Percentiles rank a stretch among this genome's conserved stretches.
These are phyloP conservation scores for Chaetodon auriga DNA, from an alignment of 2,113 vertebrate genomes.

Conservation along the genomic window DNA sequence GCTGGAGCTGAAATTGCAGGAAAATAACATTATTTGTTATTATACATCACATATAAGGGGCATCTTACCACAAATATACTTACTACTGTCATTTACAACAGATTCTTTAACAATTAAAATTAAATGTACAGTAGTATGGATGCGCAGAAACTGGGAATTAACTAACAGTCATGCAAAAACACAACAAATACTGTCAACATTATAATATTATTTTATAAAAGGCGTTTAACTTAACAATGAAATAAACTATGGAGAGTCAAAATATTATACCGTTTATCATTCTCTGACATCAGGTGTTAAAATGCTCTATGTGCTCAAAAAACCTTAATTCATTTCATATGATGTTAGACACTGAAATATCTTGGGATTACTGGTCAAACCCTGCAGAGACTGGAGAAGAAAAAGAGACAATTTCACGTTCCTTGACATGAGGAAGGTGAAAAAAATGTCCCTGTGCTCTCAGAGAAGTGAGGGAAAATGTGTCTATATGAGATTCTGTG, in stretches of 20 bases:
- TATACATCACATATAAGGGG: background rate
- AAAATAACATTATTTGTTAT: constrained; percentile 8
- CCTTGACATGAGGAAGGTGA: constrained; percentile 5
- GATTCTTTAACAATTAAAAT: background rate
- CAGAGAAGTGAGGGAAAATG: background rate
- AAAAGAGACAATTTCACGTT: background rate
- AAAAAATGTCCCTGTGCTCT: background rate
- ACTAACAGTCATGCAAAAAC: background rate
- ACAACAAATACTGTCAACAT: background rate
- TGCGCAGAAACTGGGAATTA: background rate
- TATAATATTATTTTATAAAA: too few species aligned
- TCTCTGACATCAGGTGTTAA: constrained; percentile 12
- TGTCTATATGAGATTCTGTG: constrained; percentile 11
- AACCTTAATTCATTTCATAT: background rate
- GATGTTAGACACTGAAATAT: background rate
- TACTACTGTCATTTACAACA: background rate
- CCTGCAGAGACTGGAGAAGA: background rate
- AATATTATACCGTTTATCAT: background rate
- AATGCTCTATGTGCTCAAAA: background rate
- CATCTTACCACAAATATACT: background rate
- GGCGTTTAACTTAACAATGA: background rate
- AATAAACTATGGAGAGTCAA: background rate
- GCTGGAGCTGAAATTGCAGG: constrained; percentile 70
- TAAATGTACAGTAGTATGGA: background rate
- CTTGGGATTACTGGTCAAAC: background rate